Evolutionary conservation across 2,113 vertebrate species (phyloP).

Genomic region (Cyanoramphus novaezelandiae): DNA sequence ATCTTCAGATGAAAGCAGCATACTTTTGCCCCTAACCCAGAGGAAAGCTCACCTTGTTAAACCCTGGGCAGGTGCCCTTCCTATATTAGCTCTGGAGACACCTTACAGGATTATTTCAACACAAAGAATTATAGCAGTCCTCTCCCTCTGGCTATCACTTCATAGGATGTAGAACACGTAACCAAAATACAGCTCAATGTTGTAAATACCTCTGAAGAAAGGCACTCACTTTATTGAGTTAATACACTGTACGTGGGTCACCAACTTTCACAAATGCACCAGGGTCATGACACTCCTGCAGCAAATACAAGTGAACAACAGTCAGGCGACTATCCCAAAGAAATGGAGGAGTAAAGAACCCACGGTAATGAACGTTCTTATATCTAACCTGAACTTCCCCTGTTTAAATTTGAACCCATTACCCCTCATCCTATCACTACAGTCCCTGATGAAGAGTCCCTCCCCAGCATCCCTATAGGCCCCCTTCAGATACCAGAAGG

Average conservation of each 20-base stretch:
- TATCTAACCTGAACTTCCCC: not conserved
- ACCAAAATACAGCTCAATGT: not conserved
- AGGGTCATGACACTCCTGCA: not conserved
- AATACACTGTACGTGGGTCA: not conserved
- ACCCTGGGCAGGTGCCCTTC: not conserved
- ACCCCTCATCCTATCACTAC: no score
- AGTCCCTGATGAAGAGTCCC: no score
- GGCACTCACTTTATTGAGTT: not conserved
- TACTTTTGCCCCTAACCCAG: not conserved
- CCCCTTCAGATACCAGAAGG: not conserved
- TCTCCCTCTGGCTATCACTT: not conserved
- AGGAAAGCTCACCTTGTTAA: not conserved
- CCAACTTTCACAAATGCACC: not conserved
- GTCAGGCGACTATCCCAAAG: rapidly evolving
- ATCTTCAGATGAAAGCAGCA: not conserved
- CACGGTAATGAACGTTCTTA: not conserved
- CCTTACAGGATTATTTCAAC: constrained; percentile 4
- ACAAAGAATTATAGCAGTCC: not conserved
- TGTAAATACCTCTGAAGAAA: constrained; percentile 8
- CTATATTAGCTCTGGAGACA: not conserved
- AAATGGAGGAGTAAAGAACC: not conserved
- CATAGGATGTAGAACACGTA: not conserved
- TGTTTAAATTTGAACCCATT: no score
- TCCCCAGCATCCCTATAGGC: no score
- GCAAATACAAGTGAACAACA: not conserved